Percentiles rank a stretch among this genome's conserved stretches.
Conservation (phyloP, 2,113 vertebrate species). For the Chloropsis cyanopogon region DNA sequence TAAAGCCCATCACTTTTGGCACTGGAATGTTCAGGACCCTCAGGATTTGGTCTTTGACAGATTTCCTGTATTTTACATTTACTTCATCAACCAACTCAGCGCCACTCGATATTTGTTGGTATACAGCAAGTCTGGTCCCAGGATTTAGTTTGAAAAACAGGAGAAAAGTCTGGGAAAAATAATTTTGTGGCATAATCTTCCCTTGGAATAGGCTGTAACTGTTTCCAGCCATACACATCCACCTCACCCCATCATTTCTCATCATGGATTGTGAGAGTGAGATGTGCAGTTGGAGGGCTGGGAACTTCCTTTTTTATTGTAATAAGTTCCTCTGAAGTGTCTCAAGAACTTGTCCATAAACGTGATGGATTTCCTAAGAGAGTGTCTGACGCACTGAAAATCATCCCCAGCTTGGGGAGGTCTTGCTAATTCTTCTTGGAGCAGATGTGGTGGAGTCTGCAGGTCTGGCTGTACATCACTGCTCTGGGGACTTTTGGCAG, state of each 20-base stretch:
- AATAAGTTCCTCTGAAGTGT: slow-evolving; percentile 23
- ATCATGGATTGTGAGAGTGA: not conserved
- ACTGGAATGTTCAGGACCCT: no score
- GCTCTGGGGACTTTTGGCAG: not conserved
- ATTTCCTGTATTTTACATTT: not conserved
- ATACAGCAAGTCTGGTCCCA: not conserved
- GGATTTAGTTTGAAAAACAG: not conserved
- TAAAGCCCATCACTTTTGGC: not conserved
- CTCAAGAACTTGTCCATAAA: slow-evolving; percentile 38
- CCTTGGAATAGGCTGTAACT: not conserved
- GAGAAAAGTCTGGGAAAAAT: not conserved
- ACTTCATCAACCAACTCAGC: not conserved
- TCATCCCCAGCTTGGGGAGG: not conserved
- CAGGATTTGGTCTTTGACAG: not conserved
- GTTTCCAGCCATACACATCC: not conserved
- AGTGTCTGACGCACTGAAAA: slow-evolving; percentile 12
- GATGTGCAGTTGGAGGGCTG: not conserved
- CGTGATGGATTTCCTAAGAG: slow-evolving; percentile 28
- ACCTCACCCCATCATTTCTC: not conserved
- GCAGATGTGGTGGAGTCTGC: slow-evolving; percentile 48
- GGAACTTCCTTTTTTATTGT: slow-evolving; percentile 4
- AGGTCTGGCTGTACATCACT: slow-evolving; percentile 32
- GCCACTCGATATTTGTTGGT: not conserved
- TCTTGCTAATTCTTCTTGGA: slow-evolving; percentile 11
- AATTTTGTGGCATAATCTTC: not conserved